These are phyloP conservation scores for Pangasius macronema DNA, from an alignment of 2,797 vertebrate genomes.

Conservation along the genomic window DNA sequence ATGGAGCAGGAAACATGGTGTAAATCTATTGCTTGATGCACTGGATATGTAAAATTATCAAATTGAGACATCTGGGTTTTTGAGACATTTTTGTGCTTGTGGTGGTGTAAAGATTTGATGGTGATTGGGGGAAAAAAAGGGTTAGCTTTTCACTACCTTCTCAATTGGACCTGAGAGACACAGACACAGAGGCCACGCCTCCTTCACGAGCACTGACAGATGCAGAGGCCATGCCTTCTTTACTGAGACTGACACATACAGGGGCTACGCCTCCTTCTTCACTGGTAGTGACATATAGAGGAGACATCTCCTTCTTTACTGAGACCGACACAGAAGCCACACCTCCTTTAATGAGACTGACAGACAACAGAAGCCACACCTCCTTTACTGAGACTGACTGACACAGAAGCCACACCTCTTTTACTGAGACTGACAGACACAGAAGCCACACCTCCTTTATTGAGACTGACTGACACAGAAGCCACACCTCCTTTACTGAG, in stretches of 20 bases:
- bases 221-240: neutral
- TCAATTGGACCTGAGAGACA: neutral
- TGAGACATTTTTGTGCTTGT: neutral
- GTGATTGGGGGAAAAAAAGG: neutral
- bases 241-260: neutral
- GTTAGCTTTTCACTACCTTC: neutral
- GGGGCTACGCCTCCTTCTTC: too few species aligned
- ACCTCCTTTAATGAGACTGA: neutral
- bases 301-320: neutral
- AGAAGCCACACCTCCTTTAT: neutral
- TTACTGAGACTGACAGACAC: neutral
- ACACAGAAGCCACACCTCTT: neutral
- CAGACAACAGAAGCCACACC: too few species aligned
- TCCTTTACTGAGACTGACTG: neutral
- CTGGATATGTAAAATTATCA: neutral
- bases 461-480: neutral
- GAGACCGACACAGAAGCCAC: neutral
- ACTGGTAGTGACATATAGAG: neutral
- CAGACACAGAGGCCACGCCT: neutral
- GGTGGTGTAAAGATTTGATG: neutral
- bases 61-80: neutral
- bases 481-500: too few species aligned
- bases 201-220: neutral
- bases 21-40: neutral
- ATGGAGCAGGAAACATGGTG: neutral